Evolutionary conservation across 1,140 invertebrate genomes (phyloP).

Genomic region (Plutomurus gul): DNA sequence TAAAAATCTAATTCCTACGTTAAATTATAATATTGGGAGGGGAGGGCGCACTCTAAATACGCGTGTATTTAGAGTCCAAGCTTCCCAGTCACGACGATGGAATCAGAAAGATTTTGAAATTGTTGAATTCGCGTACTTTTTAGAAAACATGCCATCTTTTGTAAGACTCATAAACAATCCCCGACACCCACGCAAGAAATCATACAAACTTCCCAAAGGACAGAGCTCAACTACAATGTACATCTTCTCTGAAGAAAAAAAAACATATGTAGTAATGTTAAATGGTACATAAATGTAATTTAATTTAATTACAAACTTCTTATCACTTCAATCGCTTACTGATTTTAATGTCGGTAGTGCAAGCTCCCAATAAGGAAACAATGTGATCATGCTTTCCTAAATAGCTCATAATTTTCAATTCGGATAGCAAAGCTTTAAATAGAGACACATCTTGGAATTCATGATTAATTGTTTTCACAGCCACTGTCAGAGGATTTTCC

Average conservation of each 20-base stretch:
- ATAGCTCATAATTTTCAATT: conserved; percentile 37
- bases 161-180: not conserved
- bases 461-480: not conserved
- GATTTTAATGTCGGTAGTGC: not conserved
- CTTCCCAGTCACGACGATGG: no score
- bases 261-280: no score
- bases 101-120: no score
- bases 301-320: not conserved
- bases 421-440: conserved; percentile 30
- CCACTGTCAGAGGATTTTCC: not conserved
- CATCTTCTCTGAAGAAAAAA: not conserved
- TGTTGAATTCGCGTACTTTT: no score
- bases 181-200: not conserved
- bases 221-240: conserved; percentile 16
- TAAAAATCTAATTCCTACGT: no score
- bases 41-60: no score
- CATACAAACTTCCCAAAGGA: conserved; percentile 2
- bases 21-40: no score
- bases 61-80: no score
- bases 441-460: not conserved
- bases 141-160: not conserved
- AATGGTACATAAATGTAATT: no score
- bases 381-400: conserved; percentile 32
- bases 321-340: not conserved
- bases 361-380: conserved; percentile 29